Conservation (phyloP, 1,140 invertebrate genomes). For the Monomorium pharaonis region DNA sequence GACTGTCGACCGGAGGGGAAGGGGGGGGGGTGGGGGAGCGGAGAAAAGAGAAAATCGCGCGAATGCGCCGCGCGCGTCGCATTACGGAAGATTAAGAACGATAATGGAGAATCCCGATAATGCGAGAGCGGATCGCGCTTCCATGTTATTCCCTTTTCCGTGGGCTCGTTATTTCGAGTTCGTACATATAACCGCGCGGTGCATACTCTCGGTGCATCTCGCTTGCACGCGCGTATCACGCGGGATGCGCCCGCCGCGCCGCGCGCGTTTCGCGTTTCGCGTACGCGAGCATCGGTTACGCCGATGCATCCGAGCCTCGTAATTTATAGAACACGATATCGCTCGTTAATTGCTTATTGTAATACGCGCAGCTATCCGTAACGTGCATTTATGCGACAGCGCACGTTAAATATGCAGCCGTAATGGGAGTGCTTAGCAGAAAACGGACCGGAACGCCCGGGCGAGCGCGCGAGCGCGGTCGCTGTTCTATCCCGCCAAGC, state of each 20-base stretch:
- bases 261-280: slow-evolving; percentile 52
- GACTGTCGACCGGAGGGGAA: too few relatives aligned
- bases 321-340: slow-evolving; percentile 60
- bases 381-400: slow-evolving; percentile 60
- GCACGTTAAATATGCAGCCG: slow-evolving; percentile 52
- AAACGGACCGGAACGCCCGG: slow-evolving; percentile 41
- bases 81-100: slow-evolving; percentile 50
- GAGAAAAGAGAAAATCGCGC: neutral
- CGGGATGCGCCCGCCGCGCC: too few relatives aligned
- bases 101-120: slow-evolving; percentile 55
- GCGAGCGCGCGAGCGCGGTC: slow-evolving; percentile 15
- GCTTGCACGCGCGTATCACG: neutral
- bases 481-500: slow-evolving; percentile 19
- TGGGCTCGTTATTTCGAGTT: slow-evolving; percentile 49
- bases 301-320: slow-evolving; percentile 48
- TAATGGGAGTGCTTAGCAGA: slow-evolving; percentile 54
- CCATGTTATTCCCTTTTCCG: slow-evolving; percentile 48
- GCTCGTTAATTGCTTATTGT: slow-evolving; percentile 60
- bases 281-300: slow-evolving; percentile 58
- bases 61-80: neutral
- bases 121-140: slow-evolving; percentile 30
- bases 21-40: too few relatives aligned
- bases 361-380: slow-evolving; percentile 58
- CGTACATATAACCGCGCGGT: neutral
- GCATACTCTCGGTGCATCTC: neutral